These are phyloP conservation scores for Thryonomys swinderianus DNA, from an alignment of 2,113 vertebrate species.

Conservation along the genomic window DNA sequence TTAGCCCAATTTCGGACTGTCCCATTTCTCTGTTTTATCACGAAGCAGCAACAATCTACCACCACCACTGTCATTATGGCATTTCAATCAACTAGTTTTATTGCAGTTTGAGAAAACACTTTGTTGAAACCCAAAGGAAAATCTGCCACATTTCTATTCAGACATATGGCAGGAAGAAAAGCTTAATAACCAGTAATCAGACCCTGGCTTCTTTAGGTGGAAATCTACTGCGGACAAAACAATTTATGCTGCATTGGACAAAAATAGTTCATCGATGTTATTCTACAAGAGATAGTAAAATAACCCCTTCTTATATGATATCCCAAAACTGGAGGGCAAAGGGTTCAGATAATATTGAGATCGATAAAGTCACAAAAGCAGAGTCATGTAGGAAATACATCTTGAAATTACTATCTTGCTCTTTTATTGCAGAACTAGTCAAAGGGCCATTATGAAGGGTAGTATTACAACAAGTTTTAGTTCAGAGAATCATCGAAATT, in stretches of 20 bases:
- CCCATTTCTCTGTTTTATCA: slow-evolving; percentile 70
- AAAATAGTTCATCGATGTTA: slow-evolving; percentile 79
- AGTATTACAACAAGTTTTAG: slow-evolving; percentile 82
- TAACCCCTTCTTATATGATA: slow-evolving; percentile 76
- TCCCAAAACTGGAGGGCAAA: slow-evolving; percentile 69
- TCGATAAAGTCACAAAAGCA: slow-evolving; percentile 81
- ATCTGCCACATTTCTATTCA: slow-evolving; percentile 77
- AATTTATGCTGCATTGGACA: slow-evolving; percentile 66
- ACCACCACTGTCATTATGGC: slow-evolving; percentile 65
- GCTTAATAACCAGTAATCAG: slow-evolving; percentile 79
- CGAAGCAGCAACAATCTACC: slow-evolving; percentile 55
- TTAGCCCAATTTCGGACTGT: slow-evolving; percentile 64
- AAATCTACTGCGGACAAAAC: slow-evolving; percentile 76
- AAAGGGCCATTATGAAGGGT: slow-evolving; percentile 69
- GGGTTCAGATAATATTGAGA: slow-evolving; percentile 75
- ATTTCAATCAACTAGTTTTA: slow-evolving; percentile 76
- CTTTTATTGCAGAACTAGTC: slow-evolving; percentile 69
- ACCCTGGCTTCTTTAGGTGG: slow-evolving; percentile 72
- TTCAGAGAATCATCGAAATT: slow-evolving; percentile 75
- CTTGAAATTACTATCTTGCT: slow-evolving; percentile 75
- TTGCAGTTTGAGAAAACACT: slow-evolving; percentile 77
- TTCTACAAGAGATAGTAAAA: slow-evolving; percentile 77
- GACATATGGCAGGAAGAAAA: slow-evolving; percentile 60
- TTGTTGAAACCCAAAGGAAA: slow-evolving; percentile 77
- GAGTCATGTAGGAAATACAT: slow-evolving; percentile 75